phyloP scores from a whole-genome alignment of 2,888 invertebrate genomes.

The Eristalis tenax region DNA sequence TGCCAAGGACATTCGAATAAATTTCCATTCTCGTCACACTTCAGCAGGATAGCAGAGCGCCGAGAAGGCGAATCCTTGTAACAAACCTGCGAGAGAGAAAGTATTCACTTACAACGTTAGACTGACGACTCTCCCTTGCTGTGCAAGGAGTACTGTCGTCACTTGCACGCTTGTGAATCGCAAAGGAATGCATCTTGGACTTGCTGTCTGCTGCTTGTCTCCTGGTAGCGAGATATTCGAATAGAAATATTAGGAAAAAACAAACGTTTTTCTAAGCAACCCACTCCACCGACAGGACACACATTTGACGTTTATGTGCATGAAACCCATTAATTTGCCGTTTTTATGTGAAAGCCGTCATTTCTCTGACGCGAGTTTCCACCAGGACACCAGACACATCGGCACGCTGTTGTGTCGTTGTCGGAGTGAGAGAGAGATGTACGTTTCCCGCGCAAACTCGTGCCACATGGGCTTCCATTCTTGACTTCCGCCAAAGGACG shows the following conservation, averaged over 20 bases:
- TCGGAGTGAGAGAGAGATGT: background rate
- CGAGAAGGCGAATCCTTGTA: conserved; percentile 37
- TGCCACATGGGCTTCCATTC: background rate
- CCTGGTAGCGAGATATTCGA: conserved; percentile 80
- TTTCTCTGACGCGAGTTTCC: conserved; percentile 79
- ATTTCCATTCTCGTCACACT: conserved; percentile 80
- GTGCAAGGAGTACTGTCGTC: background rate
- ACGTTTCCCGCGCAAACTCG: conserved; percentile 46
- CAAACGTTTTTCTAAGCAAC: conserved; percentile 61
- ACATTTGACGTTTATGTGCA: background rate
- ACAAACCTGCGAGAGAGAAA: conserved; percentile 43
- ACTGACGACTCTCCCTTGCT: background rate
- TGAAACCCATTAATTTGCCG: conserved; percentile 76
- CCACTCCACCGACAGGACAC: background rate
- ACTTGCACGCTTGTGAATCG: background rate
- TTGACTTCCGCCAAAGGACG: background rate
- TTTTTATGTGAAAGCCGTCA: conserved; percentile 81
- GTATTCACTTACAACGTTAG: conserved; percentile 20
- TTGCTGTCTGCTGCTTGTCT: conserved; percentile 72
- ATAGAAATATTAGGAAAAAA: conserved; percentile 79
- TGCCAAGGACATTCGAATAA: conserved; percentile 72
- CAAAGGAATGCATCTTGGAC: conserved; percentile 53
- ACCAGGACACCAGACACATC: conserved; percentile 75
- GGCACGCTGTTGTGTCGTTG: conserved; percentile 7
- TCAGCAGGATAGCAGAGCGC: conserved; percentile 74